phyloP scores from a whole-genome alignment of 2,888 invertebrate genomes.

The Pristionchus fissidentatus region DNA sequence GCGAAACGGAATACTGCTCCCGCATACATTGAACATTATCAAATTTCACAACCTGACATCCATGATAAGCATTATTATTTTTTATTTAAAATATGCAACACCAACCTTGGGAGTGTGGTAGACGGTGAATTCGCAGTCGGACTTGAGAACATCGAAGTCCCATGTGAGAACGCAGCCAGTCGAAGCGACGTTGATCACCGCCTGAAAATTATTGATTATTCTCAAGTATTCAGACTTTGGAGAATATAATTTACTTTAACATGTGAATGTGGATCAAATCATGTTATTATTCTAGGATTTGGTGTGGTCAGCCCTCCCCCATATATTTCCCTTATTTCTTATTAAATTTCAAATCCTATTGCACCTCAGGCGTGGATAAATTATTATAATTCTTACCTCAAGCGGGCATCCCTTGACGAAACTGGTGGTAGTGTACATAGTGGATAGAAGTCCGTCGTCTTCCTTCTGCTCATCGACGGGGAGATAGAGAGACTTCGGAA shows the following conservation, averaged over 20 bases:
- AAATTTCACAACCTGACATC: no score
- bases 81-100: no score
- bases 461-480: constrained; percentile 79
- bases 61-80: no score
- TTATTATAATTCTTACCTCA: constrained; percentile 74
- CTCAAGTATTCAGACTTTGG: neutral
- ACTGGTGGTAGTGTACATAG: constrained; percentile 77
- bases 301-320: no score
- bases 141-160: constrained; percentile 94
- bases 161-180: constrained; percentile 92
- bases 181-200: constrained; percentile 85
- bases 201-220: constrained; percentile 68
- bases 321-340: no score
- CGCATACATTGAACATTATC: no score
- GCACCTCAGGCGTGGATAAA: neutral
- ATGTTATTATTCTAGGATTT: no score
- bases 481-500: constrained; percentile 89
- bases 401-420: constrained; percentile 77
- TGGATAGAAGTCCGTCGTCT: constrained; percentile 75
- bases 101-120: constrained; percentile 69
- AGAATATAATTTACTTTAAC: neutral
- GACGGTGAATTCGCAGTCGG: constrained; percentile 86
- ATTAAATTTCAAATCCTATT: no score
- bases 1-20: no score
- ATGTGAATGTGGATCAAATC: neutral